Evolutionary conservation across 2,888 invertebrate species (phyloP).

Genomic region (Zygogramma bicolorata): DNA sequence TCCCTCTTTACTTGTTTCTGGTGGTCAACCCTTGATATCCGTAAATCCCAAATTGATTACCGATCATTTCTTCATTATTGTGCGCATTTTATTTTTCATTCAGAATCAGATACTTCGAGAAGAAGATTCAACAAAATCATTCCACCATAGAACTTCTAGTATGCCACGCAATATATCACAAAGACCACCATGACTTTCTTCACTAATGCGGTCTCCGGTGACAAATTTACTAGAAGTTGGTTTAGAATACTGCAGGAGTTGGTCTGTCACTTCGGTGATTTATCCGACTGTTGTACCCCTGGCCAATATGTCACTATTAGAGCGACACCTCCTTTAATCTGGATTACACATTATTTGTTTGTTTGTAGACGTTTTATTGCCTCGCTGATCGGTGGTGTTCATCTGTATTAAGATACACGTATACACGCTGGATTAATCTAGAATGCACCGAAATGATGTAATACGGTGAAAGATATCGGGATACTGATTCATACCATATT

Average conservation of each 20-base stretch:
- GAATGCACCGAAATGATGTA: background rate
- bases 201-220: conserved; percentile 10
- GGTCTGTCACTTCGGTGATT: conserved; percentile 48
- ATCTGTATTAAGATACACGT: conserved; percentile 41
- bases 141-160: background rate
- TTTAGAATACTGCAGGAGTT: conserved; percentile 23
- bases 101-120: no score
- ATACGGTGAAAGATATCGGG: no score
- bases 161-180: conserved; percentile 9
- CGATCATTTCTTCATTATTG: no score
- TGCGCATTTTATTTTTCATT: no score
- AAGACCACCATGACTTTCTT: background rate
- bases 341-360: conserved; percentile 61
- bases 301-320: conserved; percentile 60
- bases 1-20: no score
- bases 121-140: no score
- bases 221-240: conserved; percentile 26
- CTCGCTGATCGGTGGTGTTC: conserved; percentile 45
- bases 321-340: conserved; percentile 59
- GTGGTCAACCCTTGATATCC: no score
- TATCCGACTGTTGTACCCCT: conserved; percentile 48
- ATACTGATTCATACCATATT: no score
- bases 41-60: no score
- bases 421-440: background rate
- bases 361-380: conserved; percentile 59